Evolutionary conservation across 2,113 vertebrate genomes (phyloP), one percentile per base, ranked within the genome.

Genomic region (Donacobius atricapilla): DNA sequence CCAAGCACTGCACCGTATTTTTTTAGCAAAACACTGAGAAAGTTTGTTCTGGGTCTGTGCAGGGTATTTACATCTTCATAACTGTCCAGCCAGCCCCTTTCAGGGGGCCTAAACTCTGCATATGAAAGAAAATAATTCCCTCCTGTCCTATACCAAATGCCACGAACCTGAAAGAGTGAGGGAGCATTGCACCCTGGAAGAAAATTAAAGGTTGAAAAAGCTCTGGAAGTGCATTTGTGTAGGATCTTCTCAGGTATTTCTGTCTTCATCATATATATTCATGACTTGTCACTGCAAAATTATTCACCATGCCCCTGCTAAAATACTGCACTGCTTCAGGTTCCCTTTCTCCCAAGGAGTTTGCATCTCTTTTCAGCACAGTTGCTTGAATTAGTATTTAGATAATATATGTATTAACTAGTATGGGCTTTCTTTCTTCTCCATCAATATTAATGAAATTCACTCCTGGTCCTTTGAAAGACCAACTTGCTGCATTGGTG

Each of bases 51-150:
- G 92, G 28, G 47, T 56, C 51, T 56, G 22, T 44, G 19, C 50
- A 80, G 82, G 60, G 63, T 40, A 25, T 39, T 96, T 96, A 80
- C 57, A 77, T 95, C 87, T 94, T 90, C 85, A 75, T 85, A 96
- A 86, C 71, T 94, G 75, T 88, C 87, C 87, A 88, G 63, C 63
- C 66, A 70, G 39, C 66, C 63, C 39, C 54, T 91, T 85, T 83
- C 15, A 48, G 33, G 78, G 37, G 45, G 33, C 33, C 66, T 81
- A 45, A 90, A 73, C 27, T 93, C 53, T 57, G 45, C n/a, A 9
- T 30, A 25, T 63, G 56, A 51, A 63, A 63, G 42, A 83, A 90
- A 88, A 73, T 16, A 66, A 47, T 68, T 95, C 90, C 76, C 83
- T 86, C 37, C 23, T 71, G 68, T 83, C 12, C 37, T 47, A 37